Conservation (phyloP, 2,797 vertebrate species). For the Ptychobarbus kaznakovi region DNA sequence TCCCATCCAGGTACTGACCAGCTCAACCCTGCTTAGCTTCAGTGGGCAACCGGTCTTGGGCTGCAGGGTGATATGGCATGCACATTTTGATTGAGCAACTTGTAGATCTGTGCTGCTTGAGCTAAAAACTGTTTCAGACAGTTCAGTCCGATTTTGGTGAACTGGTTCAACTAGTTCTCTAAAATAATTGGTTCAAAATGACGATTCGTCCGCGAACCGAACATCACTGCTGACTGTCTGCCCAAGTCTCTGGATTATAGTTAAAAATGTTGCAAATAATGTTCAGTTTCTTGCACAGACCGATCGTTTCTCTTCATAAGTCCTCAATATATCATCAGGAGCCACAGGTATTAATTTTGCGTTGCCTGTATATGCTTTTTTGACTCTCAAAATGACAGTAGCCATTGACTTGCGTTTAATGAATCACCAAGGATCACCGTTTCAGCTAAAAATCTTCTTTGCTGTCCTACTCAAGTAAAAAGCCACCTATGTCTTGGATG, state of each 20-base stretch:
- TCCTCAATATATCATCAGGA: not conserved
- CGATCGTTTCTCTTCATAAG: not conserved
- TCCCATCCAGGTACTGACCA: too few species aligned
- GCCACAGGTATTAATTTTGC: not conserved
- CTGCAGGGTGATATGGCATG: too few species aligned
- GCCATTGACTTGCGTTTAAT: not conserved
- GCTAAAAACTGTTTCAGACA: too few species aligned
- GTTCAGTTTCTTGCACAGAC: not conserved
- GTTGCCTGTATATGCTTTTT: not conserved
- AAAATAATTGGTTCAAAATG: not conserved
- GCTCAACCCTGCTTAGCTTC: too few species aligned
- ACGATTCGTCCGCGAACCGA: too few species aligned
- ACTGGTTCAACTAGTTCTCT: too few species aligned
- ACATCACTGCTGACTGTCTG: too few species aligned
- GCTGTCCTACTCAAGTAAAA: not conserved
- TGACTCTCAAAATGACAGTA: not conserved
- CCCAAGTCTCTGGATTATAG: not conserved
- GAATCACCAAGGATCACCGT: not conserved
- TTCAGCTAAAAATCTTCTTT: not conserved
- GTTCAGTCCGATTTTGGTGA: too few species aligned
- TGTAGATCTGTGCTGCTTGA: too few species aligned
- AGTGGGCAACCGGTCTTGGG: too few species aligned
- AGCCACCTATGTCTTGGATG: not conserved
- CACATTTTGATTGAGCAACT: too few species aligned
- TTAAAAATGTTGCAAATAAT: not conserved